A percentile compares a stretch with the other conserved stretches of the same genome.
Evolutionary conservation across 2,113 vertebrate genomes (phyloP).

Genomic region (Malaclemys terrapin): DNA sequence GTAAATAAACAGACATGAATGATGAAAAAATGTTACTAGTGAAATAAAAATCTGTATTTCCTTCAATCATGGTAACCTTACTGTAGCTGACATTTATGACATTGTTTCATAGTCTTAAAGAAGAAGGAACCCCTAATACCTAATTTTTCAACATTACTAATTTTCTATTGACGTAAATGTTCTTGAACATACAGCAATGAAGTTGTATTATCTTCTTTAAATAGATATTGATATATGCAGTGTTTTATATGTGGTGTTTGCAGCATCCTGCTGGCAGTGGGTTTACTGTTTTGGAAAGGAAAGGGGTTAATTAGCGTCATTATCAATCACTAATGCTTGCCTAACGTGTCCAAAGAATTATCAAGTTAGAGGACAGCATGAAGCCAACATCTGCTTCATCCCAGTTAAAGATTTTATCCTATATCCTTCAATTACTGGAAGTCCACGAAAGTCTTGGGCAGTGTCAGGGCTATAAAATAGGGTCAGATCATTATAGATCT

Average conservation of each 20-base stretch:
- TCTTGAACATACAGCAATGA: background rate
- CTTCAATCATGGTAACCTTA: constrained; percentile 25
- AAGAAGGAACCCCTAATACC: background rate
- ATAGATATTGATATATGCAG: constrained; percentile 54
- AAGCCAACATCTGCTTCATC: constrained; percentile 85
- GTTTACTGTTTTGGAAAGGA: constrained; percentile 77
- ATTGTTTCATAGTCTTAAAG: constrained; percentile 28
- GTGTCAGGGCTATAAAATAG: constrained; percentile 77
- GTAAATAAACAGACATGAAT: background rate
- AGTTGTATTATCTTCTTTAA: constrained; percentile 54
- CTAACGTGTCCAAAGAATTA: constrained; percentile 87
- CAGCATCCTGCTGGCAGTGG: constrained; percentile 71
- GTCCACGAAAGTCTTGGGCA: constrained; percentile 58
- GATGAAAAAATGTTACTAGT: constrained; percentile 20
- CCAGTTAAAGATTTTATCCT: constrained; percentile 78
- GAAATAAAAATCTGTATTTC: constrained; percentile 1
- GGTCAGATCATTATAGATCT: constrained; percentile 75
- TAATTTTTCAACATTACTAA: background rate
- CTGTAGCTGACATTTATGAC: background rate
- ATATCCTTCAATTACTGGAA: constrained; percentile 71
- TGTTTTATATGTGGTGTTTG: constrained; percentile 72
- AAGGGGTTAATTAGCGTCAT: constrained; percentile 86
- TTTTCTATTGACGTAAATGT: constrained; percentile 13
- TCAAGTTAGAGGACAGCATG: constrained; percentile 84
- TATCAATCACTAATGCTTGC: constrained; percentile 87